Conservation (phyloP, 2,113 vertebrate genomes). For the Lasiurus borealis region DNA sequence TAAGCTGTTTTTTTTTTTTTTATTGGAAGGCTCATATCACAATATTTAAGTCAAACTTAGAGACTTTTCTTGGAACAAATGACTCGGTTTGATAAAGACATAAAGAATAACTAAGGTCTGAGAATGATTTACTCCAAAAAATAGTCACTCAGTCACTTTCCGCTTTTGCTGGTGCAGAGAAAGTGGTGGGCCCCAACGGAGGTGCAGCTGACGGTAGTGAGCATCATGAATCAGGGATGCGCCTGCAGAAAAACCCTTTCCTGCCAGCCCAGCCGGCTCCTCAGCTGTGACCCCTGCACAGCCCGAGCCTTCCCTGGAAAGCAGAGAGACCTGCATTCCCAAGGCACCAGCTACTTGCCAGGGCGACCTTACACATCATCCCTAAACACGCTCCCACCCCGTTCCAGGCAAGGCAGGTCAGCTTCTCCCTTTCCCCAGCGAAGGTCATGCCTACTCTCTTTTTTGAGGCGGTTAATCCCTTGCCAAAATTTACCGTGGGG, state of each 20-base stretch:
- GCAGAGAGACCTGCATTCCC: neutral
- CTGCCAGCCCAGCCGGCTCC: rapidly evolving
- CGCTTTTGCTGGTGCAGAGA: neutral
- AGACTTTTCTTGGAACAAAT: neutral
- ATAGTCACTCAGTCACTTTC: neutral
- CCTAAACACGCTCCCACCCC: no score
- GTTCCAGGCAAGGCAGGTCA: neutral
- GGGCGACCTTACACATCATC: neutral
- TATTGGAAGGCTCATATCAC: neutral
- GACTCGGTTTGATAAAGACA: neutral
- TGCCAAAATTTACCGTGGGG: neutral
- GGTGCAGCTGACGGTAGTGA: neutral
- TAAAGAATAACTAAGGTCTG: neutral
- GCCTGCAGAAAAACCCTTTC: neutral
- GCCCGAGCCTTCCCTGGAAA: neutral
- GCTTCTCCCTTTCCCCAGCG: neutral
- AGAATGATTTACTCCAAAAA: neutral
- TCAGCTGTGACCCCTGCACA: rapidly evolving
- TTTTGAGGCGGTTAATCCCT: neutral
- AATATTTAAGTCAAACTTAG: neutral
- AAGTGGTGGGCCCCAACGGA: rapidly evolving
- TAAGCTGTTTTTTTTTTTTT: neutral
- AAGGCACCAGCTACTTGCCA: neutral
- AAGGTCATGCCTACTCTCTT: neutral
- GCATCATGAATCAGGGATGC: rapidly evolving